Evolutionary conservation across 2,888 invertebrate species (phyloP), one percentile per base, ranked within the genome.

Genomic region (Phrixothrix hirtus): DNA sequence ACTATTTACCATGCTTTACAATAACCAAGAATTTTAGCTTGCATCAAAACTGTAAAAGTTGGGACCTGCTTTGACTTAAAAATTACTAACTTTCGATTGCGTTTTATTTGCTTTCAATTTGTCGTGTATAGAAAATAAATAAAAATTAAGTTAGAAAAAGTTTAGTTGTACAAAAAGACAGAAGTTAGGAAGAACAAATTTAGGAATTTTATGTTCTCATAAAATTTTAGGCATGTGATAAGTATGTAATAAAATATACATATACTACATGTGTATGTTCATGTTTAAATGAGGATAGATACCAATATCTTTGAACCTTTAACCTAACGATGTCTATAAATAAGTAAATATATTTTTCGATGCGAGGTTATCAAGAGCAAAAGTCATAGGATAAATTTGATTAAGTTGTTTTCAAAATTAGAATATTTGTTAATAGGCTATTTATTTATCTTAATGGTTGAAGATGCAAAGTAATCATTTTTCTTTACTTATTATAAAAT

Each of bases 301-400:
- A 59, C 35, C 34, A 30, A 35, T 45, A 58, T 57, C 58, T 46
- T 38, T n/a, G 32, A 51, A 60, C 58, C 60, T 58, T 58, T 58
- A 46, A 51, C 56, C 48, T 17, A 42, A 21, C 26, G 52, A 21
- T 44, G 36, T n/a, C 41, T 54, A 49, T 49, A 56, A 60, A 58
- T 57, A 60, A 60, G 53, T 58, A 60, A 58, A 57, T 55, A 50
- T 57, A 45, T 57, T 55, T 58, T 45, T 37, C 53, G 55, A 58
- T 58, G 54, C 15, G 38, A 29, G 48, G 56, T 60, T 60, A 60
- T 60, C 60, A 39, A 17, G 56, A 55, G 57, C 57, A 57, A 44
- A 49, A 43, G 58, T 57, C 53, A 58, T 57, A 58, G 51, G 55
- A 57, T 56, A 58, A 54, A 7, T 50, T 45, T 43, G 57, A 57